Evolutionary conservation across 2,113 vertebrate species (phyloP).

Genomic region (Oryzias melastigma): DNA sequence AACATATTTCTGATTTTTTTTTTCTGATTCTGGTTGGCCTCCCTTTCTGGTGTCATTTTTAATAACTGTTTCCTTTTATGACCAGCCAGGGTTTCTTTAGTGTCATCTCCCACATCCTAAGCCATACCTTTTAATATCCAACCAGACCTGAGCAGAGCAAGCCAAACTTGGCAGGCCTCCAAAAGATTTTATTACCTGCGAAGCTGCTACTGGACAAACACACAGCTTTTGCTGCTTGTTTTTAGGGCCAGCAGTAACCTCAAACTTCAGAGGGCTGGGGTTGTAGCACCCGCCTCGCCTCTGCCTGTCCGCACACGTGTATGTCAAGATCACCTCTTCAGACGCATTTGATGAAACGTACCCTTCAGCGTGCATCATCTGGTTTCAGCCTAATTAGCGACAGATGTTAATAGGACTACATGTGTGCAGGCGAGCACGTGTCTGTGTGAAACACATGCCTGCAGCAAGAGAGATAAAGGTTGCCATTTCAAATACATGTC

Average conservation of each 20-base stretch:
- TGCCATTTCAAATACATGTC: slow-evolving; percentile 67
- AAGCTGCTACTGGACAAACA: slow-evolving; percentile 35
- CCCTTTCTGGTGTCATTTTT: background rate
- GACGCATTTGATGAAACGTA: slow-evolving; percentile 39
- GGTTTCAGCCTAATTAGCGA: slow-evolving; percentile 63
- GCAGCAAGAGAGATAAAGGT: slow-evolving; percentile 64
- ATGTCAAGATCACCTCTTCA: slow-evolving; percentile 40
- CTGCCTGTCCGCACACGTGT: background rate
- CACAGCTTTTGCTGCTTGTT: slow-evolving; percentile 31
- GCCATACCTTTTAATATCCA: slow-evolving; percentile 27
- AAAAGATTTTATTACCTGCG: slow-evolving; percentile 41
- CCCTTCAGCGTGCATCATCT: slow-evolving; percentile 52
- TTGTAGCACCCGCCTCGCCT: background rate
- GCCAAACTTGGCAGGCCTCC: slow-evolving; percentile 38
- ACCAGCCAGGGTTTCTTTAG: background rate
- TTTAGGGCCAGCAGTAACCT: slow-evolving; percentile 21
- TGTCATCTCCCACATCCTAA: slow-evolving; percentile 6
- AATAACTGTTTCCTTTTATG: background rate
- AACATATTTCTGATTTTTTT: background rate
- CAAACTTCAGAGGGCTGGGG: slow-evolving; percentile 10
- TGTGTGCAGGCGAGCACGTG: slow-evolving; percentile 22
- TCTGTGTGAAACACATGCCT: slow-evolving; percentile 26
- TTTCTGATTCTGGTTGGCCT: background rate
- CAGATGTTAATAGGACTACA: slow-evolving; percentile 47
- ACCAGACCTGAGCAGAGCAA: slow-evolving; percentile 16